Conservation (phyloP, 37 sponge, comb jelly and placozoan species). For the Halisarca cf. caerulea region DNA sequence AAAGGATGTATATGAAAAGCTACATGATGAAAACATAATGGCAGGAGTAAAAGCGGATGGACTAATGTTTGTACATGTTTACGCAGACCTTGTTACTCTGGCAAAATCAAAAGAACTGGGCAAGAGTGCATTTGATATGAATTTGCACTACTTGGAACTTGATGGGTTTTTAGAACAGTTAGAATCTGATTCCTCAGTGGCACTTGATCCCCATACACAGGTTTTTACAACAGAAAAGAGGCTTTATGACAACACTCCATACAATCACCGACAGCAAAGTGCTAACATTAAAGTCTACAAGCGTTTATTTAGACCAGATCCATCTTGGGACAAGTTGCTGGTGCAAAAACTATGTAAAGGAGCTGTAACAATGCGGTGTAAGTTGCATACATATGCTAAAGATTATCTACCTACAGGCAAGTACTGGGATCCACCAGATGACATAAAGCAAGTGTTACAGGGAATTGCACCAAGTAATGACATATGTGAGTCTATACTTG, state of each 20-base stretch:
- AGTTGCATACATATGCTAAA: constrained; percentile 41
- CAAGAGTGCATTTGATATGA: constrained; percentile 42
- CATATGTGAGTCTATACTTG: constrained; percentile 50
- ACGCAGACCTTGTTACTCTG: constrained; percentile 44
- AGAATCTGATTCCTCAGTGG: constrained; percentile 11
- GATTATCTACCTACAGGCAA: constrained; percentile 44
- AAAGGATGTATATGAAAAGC: constrained; percentile 23
- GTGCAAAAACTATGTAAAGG: constrained; percentile 13
- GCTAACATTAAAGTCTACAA: neutral
- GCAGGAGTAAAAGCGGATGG: constrained; percentile 32
- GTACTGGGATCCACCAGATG: constrained; percentile 51
- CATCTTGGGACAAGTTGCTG: neutral
- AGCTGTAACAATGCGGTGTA: constrained; percentile 38
- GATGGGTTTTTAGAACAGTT: constrained; percentile 35
- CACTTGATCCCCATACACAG: neutral
- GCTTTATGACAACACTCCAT: constrained; percentile 23
- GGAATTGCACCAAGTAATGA: constrained; percentile 51
- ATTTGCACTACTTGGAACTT: constrained; percentile 38
- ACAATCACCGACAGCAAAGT: constrained; percentile 26
- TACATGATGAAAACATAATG: neutral
- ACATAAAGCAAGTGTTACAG: constrained; percentile 13
- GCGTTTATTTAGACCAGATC: constrained; percentile 8
- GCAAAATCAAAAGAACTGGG: constrained; percentile 40
- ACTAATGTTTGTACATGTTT: constrained; percentile 43
- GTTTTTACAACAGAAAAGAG: constrained; percentile 46